Evolutionary conservation across 2,113 vertebrate species (phyloP), one percentile per base, ranked within the genome.

Genomic region (Melanocharis versteri): DNA sequence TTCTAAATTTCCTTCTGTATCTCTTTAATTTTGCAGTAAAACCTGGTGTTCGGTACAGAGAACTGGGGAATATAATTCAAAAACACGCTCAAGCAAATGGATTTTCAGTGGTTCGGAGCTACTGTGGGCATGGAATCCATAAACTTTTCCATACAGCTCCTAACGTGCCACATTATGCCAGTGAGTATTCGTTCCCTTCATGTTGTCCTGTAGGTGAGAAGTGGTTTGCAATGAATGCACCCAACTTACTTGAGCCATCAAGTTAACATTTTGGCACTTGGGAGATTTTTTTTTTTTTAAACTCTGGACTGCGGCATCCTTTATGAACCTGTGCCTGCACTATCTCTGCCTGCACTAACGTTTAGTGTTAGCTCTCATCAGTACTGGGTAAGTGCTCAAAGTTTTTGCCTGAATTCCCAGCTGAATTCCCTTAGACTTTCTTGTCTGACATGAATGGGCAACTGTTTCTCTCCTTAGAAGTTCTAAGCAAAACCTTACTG

Each of bases 121-220:
- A 99, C 97, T 99, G 99, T 47, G 99, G 99, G 45, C 99, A 99
- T 72, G 99, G 99, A 83, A 99, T 99, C 94, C 99, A 99, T 96
- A 99, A 98, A 91, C 99, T 99, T 78, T 99, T 99, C 96, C 99
- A 99, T 97, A 99, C 99, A 0, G 99, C 99, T 56, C 99, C 99
- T 79, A 99, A 99, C 2, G 99, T 99, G 84, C 99, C 99, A 60
- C 99, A 99, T 90, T 99, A 99, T 92, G 98, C 99, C 96, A 99
- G 99, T 99, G 96, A 98, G 99, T 98, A 97, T 93, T 83, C 7
- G 40, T 87, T 89, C 51, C 2, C 28, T 56, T 58, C 26, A 66
- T 44, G 22, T 35, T 81, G 28, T 58, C 40, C 83, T 40, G 9
- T 33, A 53, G 50, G 31, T 26, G 47, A 30, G 40, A 51, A 56